A percentile compares a stretch with the other conserved stretches of the same genome.
These are phyloP conservation scores for Phymatocera aterrima DNA, from an alignment of 2,888 invertebrate species.

Conservation along the genomic window DNA sequence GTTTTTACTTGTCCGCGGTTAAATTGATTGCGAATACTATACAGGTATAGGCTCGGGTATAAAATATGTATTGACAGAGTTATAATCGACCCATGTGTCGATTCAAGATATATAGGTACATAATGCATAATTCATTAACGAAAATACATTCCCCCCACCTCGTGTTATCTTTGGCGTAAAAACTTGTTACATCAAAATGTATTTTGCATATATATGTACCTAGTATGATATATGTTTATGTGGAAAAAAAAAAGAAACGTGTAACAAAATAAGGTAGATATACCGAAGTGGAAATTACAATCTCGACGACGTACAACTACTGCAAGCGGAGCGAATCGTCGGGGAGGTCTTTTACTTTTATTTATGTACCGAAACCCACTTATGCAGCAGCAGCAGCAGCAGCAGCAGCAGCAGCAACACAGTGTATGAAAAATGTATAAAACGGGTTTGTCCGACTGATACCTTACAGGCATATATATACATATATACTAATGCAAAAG, in stretches of 20 bases:
- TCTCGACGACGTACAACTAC: no score
- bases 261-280: not conserved
- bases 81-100: not conserved
- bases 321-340: no score
- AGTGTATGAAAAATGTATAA: no score
- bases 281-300: not conserved
- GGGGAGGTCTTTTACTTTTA: no score
- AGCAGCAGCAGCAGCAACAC: no score
- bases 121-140: conserved; percentile 26
- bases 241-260: not conserved
- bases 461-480: no score
- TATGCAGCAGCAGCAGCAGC: not conserved
- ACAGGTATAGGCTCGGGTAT: not conserved
- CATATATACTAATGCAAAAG: no score
- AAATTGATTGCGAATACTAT: conserved; percentile 4
- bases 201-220: not conserved
- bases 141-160: no score
- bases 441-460: no score
- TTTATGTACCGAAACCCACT: not conserved
- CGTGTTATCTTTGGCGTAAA: not conserved
- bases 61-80: conserved; percentile 21
- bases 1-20: not conserved
- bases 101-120: not conserved
- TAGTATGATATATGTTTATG: not conserved
- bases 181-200: not conserved